phyloP scores from a whole-genome alignment of 1,140 invertebrate genomes.

The Metopolophium dirhodum region DNA sequence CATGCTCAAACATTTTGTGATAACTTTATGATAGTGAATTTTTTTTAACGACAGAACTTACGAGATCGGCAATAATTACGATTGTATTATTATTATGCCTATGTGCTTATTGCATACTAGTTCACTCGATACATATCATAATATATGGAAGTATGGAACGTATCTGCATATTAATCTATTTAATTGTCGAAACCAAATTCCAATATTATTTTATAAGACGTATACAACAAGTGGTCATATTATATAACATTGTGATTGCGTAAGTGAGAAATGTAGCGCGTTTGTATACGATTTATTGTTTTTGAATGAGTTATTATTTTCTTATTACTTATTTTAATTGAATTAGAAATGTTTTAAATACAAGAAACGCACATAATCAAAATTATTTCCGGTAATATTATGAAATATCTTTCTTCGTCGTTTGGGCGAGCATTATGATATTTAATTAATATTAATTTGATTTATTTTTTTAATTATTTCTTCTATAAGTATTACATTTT shows the following conservation, averaged over 20 bases:
- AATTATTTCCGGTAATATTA: neutral
- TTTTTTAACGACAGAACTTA: neutral
- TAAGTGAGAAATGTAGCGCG: neutral
- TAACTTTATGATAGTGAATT: neutral
- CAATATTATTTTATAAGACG: neutral
- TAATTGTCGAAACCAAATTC: neutral
- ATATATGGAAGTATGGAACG: neutral
- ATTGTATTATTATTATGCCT: neutral
- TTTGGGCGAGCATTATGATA: neutral
- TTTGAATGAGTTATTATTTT: neutral
- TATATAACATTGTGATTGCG: neutral
- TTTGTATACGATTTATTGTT: neutral
- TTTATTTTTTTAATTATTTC: neutral
- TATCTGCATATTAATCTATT: neutral
- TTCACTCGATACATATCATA: neutral
- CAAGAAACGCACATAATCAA: neutral
- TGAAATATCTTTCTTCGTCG: neutral
- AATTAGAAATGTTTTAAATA: neutral
- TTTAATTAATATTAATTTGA: neutral
- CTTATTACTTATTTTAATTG: neutral
- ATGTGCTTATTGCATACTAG: neutral
- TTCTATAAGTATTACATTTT: neutral
- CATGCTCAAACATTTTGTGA: neutral
- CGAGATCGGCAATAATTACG: neutral
- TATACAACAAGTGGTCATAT: neutral